Base-by-base conservation (phyloP, 2,888 invertebrate genomes). In the Tuberolachnus salignus region DNA sequence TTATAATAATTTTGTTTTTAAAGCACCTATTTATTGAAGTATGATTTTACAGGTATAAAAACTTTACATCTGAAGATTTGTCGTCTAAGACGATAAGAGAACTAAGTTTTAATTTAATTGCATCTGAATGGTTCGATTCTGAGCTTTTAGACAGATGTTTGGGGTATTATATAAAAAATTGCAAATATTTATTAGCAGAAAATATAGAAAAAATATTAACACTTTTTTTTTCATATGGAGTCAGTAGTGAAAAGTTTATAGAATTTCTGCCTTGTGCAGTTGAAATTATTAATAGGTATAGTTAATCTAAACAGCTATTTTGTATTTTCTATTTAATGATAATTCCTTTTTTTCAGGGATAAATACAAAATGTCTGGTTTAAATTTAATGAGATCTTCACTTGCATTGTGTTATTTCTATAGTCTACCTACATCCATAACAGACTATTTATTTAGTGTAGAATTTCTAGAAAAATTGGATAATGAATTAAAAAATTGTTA, bases 381-480 rank as follows among this genome's bases (percentile, higher is more conserved):
- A 42, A 84, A 87, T 1, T 84, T 89, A 69, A 84, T 90, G 11
- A 88, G 89, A 82, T 85, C 87, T 14, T 87, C 87, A 61, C 83
- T 90, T 21, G 86, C 89, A 0, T 83, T 90, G 14, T 87, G 88
- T 81, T 89, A 86, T 83, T 89, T 87, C 82, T 86, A 88, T 82
- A 83, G 85, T 16, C 84, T 90, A 61, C 87, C 89, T 0, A 85
- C 86, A 67, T 84, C 86, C 26, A 84, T 90, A 14, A 86, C 89
- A 26, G 86, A 88, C 82, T 86, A 86, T 82, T 87, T 90, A 61
- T 90, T 90, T 83, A 88, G 88, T 82, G 87, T 89, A 1, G 86
- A 87, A 74, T 90, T 90, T 83, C 86, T 90, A 82, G 88, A 89
- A 82, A 86, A 87, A 82, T 84, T 90, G 0, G 90, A 90, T 82